Evolutionary conservation across 1,140 invertebrate species (phyloP), one percentile per base, ranked within the genome.

Genomic region (Sarcophaga bullata): DNA sequence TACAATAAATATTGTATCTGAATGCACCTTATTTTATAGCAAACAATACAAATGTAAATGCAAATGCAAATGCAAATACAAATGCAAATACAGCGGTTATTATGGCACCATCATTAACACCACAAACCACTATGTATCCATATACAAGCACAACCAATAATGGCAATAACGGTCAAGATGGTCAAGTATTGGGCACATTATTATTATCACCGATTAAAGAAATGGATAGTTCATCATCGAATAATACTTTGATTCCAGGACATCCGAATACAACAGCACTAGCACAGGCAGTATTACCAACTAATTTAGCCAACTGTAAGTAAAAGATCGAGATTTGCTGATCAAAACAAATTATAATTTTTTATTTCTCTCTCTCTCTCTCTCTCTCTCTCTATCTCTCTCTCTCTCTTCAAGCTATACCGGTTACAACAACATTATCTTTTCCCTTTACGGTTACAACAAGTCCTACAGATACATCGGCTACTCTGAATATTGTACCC

Each of bases 141-240:
- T 94, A 50, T 93, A 94, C 90, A 92, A 94, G 52, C 86, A 84
- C 85, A 91, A 92, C 92, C 90, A 68, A 7, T 19, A 52, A 9
- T 52, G 84, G 84, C 84, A 82, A 62, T 90, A 86, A 84, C 92
- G 62, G 94, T 94, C 85, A 92, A 17, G 93, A 94, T 82, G 90
- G 94, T n/a, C 94, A 94, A 1, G 93, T 95, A 0, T 92, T 95
- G 3, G 94, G 95, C 86, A 95, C 92, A 6, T 86, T 96, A 17
- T 93, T 96, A 3, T 90, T 96, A 25, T 95, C 95, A 4, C 95
- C 95, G 0, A 96, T 96, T 82, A 92, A 95, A 89, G 95, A 94
- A 90, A 90, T 93, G 84, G 95, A 96, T 84, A 93, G 93, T 54
- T 91, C 92, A 48, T 94, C 93, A 13, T 92, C 93, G 48, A 93